A percentile compares a stretch with the other conserved stretches of the same genome.
phyloP scores from a whole-genome alignment of 2,888 invertebrate genomes.

The Synergus umbraculus region DNA sequence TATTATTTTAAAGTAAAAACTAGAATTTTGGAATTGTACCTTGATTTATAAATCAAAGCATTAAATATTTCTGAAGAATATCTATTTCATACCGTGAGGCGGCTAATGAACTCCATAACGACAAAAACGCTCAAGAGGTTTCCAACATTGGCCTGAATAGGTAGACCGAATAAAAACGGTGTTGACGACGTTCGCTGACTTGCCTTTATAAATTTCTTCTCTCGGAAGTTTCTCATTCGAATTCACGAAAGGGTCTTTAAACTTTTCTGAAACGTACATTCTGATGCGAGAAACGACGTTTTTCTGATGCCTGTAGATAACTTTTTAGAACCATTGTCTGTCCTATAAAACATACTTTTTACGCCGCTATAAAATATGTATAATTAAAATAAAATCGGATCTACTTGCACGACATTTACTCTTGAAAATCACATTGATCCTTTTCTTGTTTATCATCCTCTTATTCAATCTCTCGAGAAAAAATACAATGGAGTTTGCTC shows the following conservation, averaged over 20 bases:
- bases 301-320: neutral
- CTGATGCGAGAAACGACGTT: neutral
- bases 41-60: no score
- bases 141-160: neutral
- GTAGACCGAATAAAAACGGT: neutral
- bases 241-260: neutral
- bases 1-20: no score
- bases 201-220: no score
- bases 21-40: no score
- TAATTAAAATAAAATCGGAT: no score
- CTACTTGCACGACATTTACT: neutral
- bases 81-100: neutral
- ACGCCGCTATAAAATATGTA: neutral
- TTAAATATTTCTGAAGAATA: no score
- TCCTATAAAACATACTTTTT: neutral
- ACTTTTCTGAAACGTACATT: neutral
- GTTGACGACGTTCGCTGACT: neutral
- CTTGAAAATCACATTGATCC: neutral
- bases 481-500: constrained; percentile 1
- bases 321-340: neutral
- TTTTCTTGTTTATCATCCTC: constrained; percentile 3
- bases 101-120: neutral
- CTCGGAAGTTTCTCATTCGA: neutral
- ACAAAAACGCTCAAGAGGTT: neutral
- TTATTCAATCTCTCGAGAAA: neutral